Conservation (phyloP, 2,113 vertebrate species). For the Xenotilapia flavipinnis region DNA sequence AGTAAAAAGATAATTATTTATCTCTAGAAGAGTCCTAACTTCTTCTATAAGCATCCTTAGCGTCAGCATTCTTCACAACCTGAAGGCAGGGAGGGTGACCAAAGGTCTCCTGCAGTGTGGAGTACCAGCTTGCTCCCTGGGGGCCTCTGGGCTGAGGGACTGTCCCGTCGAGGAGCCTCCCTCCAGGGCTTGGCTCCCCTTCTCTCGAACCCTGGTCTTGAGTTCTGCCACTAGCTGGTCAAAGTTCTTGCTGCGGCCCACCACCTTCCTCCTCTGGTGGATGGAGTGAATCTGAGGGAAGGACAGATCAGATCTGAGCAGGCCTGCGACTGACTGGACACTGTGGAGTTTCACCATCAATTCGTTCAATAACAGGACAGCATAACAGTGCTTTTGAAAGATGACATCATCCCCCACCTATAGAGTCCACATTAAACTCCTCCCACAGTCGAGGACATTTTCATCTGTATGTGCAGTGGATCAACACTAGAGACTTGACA, state of each 20-base stretch:
- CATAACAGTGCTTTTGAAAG: background rate
- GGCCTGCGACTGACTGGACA: no score
- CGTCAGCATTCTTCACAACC: conserved; percentile 50
- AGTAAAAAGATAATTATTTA: background rate
- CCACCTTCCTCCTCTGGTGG: conserved; percentile 86
- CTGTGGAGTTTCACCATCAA: background rate
- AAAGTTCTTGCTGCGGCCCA: conserved; percentile 87
- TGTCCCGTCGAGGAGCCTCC: conserved; percentile 48
- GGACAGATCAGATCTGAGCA: background rate
- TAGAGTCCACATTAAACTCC: background rate
- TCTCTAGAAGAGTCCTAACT: background rate
- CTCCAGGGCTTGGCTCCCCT: conserved; percentile 65
- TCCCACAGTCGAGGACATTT: background rate
- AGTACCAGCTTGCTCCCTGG: conserved; percentile 29
- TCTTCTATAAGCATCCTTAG: background rate
- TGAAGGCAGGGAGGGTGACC: conserved; percentile 75
- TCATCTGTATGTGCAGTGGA: background rate
- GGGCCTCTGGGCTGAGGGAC: conserved; percentile 59
- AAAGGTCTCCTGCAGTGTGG: conserved; percentile 75
- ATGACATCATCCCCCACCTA: background rate
- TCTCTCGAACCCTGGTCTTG: conserved; percentile 83
- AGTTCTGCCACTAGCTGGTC: conserved; percentile 87
- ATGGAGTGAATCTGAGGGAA: conserved; percentile 85
- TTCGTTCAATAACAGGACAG: background rate
- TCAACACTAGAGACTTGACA: background rate